Base-by-base conservation (phyloP, 2,888 invertebrate species). In the Pterostichus niger region DNA sequence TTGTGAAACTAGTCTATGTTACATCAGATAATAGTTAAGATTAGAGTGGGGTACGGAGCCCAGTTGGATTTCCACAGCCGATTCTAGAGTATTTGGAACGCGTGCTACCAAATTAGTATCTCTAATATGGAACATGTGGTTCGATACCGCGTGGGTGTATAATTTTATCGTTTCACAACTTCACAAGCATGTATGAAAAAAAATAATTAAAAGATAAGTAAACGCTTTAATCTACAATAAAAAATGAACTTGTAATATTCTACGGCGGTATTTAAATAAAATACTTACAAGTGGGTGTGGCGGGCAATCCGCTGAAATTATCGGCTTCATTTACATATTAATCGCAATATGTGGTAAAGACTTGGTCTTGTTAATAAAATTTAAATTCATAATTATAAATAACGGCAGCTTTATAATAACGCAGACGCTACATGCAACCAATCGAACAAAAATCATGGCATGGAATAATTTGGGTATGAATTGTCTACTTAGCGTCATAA, bases 341-440 rank as follows among this genome's bases (percentile, higher is more conserved):
- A 75, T 75, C 75, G 49, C 77, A 54, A 76, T 76, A 40, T 54
- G 56, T 76, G 40, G 40, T 40, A 40, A 76, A 33, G 54, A 44
- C 54, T 40, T 33, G 76, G 10, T 77, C 77, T 77, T 77, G 77
- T 77, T 77, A 77, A 77, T 77, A 77, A 77, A 77, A 77, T 77
- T 77, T 77, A 77, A 77, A 77, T 77, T 77, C 77, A 77, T 77
- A 77, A 77, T 77, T 77, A 77, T 77, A 59, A 77, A 59, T 77
- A 77, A 77, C 77, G 77, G 76, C 76, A 9, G 54, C 44, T 52
- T 77, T 59, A 33, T 44, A 15, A 35, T 40, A 77, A 40, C 44
- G 56, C 77, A 24, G 15, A 59, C 24, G 31, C 40, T 56, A 59
- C 76, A 54, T 77, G 59, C 40, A 40, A 31, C 46, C 73, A 17